Evolutionary conservation across 2,113 vertebrate species (phyloP), one percentile per base, ranked within the genome.

Genomic region (Ptyas mucosa): DNA sequence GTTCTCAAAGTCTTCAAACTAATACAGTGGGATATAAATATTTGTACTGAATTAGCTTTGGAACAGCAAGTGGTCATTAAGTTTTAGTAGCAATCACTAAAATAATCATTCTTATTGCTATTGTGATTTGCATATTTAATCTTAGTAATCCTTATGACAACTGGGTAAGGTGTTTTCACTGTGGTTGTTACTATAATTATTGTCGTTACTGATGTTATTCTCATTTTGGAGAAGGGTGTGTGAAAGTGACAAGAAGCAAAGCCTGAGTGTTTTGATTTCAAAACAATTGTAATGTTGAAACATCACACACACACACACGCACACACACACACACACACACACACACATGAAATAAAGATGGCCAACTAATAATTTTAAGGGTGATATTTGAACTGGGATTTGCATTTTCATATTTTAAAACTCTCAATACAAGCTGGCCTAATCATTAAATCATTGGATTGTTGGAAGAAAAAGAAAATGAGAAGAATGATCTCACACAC

Each of bases 11-110:
- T 75, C 89, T 75, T 90, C 89, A 90, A 46, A 89, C 88, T 89
- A 61, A 61, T 89, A 58, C 43, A 75, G 89, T 90, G 29, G 89
- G 46, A 52, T 90, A 69, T 75, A n/a, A 90, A 90, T 75, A 90
- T 90, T 53, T 90, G 89, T 34, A 90, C 49, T 75, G 69, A 90
- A 90, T 90, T 75, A 90, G 64, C 89, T 21, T 61, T 51, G 34
- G 58, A 52, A 75, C 46, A 52, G 89, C 69, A 90, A 90, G 46
- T 69, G 89, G 61, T n/a, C 61, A 61, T 90, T 90, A 69, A 51
- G 58, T 49, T 49, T 61, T 24, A 69, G 61, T 90, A 64, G 89
- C 57, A 90, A 90, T 46, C 89, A 69, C 46, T 64, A 51, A 69
- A 90, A 49, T 49, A n/a, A 90, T 55, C 26, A 51, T 90, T 90